Evolutionary conservation across 2,113 vertebrate genomes (phyloP).

Genomic region (Prolemur simus): DNA sequence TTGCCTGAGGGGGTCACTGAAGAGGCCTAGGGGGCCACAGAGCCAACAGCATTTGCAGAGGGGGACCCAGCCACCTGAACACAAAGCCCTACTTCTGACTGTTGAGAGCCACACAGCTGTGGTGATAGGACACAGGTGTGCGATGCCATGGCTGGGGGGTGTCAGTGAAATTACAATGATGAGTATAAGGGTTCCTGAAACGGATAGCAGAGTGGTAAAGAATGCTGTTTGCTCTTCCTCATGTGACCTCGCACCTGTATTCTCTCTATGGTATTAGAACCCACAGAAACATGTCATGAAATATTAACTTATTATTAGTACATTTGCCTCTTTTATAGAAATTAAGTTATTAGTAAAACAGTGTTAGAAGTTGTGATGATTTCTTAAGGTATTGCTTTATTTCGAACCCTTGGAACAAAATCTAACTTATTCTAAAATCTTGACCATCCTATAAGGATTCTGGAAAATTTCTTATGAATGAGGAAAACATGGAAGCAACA

Average conservation of each 20-base stretch:
- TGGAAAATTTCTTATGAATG: background rate
- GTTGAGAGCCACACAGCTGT: background rate
- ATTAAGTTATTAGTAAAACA: background rate
- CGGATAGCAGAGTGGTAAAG: background rate
- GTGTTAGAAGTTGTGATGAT: background rate
- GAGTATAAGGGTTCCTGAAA: background rate
- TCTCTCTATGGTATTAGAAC: background rate
- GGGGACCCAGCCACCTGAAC: background rate
- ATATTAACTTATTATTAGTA: background rate
- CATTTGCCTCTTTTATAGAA: background rate
- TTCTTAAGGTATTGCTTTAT: background rate
- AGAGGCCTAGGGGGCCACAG: background rate
- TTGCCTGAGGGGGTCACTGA: background rate
- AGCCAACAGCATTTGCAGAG: background rate
- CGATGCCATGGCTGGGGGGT: background rate
- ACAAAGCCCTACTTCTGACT: background rate
- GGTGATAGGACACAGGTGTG: background rate
- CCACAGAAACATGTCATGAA: background rate
- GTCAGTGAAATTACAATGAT: background rate
- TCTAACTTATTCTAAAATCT: background rate
- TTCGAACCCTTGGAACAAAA: background rate
- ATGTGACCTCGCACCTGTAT: background rate
- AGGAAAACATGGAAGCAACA: background rate
- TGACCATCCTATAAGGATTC: background rate
- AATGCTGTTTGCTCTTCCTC: background rate